These are phyloP conservation scores for Carduelis carduelis DNA, from an alignment of 2,797 vertebrate species.

Conservation along the genomic window DNA sequence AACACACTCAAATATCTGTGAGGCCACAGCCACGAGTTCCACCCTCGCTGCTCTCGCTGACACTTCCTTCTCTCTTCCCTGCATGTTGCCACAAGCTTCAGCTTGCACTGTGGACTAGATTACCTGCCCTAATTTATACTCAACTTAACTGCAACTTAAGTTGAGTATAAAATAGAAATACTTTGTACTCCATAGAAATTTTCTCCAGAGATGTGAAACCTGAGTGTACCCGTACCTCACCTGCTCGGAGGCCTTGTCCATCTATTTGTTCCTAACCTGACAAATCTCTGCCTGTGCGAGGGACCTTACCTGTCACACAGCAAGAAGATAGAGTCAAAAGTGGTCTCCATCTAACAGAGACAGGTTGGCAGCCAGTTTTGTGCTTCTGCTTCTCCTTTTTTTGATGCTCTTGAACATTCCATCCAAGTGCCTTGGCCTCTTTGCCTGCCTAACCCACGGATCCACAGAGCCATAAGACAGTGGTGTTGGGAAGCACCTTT, in stretches of 20 bases:
- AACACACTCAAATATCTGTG: fast-evolving
- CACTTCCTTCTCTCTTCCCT: not conserved
- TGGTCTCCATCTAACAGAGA: not conserved
- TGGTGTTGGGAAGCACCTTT: not conserved
- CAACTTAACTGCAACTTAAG: not conserved
- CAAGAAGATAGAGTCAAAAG: not conserved
- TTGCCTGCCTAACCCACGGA: not conserved
- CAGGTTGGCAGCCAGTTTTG: not conserved
- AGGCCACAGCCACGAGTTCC: not conserved
- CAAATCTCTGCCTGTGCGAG: not conserved
- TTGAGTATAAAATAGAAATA: too few species aligned
- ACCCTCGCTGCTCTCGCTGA: not conserved
- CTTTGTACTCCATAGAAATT: not conserved
- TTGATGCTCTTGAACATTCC: not conserved
- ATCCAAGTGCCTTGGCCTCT: not conserved
- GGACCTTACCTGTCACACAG: not conserved
- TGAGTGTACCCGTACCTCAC: fast-evolving
- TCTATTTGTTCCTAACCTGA: not conserved
- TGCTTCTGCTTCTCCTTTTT: not conserved
- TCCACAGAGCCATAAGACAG: not conserved
- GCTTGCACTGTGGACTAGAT: not conserved
- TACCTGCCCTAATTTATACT: not conserved
- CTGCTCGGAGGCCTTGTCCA: not conserved
- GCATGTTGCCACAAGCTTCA: not conserved
- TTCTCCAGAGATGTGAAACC: not conserved